Percentiles rank a stretch among this genome's conserved stretches.
Evolutionary conservation across 23 tunicate species (phyloP).

Genomic region (Clavelina lepadiformis): DNA sequence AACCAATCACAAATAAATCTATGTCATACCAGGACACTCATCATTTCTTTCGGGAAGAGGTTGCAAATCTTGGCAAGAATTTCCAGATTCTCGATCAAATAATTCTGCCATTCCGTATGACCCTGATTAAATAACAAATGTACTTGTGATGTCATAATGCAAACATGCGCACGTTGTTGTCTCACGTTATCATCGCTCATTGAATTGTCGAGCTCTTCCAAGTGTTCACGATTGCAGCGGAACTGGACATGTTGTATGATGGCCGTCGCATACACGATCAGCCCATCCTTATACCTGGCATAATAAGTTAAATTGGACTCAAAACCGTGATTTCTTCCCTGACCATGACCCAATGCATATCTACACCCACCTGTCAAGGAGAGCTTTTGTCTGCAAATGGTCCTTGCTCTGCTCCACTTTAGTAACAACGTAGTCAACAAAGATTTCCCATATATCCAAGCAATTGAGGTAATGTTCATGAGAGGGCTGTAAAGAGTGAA

Average conservation of each 20-base stretch:
- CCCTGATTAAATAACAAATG: too few species aligned
- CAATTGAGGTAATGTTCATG: slow-evolving; percentile 71
- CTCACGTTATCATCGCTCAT: slow-evolving; percentile 57
- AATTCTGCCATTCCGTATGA: slow-evolving; percentile 89
- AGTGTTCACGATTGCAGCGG: slow-evolving; percentile 36
- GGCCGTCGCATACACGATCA: slow-evolving; percentile 42
- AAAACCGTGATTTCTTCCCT: not conserved
- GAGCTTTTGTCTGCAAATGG: not conserved
- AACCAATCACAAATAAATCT: not conserved
- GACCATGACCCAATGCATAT: not conserved
- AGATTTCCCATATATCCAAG: slow-evolving; percentile 89
- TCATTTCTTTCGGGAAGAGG: slow-evolving; percentile 58
- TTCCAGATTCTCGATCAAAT: slow-evolving; percentile 78
- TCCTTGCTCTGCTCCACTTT: slow-evolving; percentile 42
- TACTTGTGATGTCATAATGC: too few species aligned
- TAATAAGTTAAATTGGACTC: not conserved
- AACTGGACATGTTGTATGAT: slow-evolving; percentile 63
- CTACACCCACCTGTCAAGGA: slow-evolving; percentile 8
- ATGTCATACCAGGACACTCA: slow-evolving; percentile 50
- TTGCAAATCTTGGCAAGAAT: slow-evolving; percentile 64
- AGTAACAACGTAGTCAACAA: slow-evolving; percentile 59
- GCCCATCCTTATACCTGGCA: slow-evolving; percentile 70
- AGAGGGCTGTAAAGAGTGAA: slow-evolving; percentile 29
- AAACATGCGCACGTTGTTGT: too few species aligned
- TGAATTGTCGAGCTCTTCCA: slow-evolving; percentile 50